Evolutionary conservation across 2,113 vertebrate species (phyloP).

Genomic region (Bos taurus): DNA sequence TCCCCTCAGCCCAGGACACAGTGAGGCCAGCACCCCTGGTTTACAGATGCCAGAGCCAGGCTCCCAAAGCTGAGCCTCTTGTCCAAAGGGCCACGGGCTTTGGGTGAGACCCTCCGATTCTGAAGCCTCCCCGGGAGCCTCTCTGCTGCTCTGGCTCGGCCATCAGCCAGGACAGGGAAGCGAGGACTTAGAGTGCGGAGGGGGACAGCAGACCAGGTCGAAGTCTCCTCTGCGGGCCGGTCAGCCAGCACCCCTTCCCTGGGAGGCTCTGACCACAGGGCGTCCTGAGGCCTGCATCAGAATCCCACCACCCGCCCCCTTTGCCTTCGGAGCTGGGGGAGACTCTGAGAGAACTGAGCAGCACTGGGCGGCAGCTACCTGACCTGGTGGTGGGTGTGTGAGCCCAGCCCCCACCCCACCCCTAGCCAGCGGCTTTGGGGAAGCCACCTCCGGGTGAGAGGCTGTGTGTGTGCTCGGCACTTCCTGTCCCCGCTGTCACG

Average conservation of each 20-base stretch:
- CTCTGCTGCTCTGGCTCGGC: neutral
- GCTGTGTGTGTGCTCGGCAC: neutral
- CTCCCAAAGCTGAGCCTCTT: neutral
- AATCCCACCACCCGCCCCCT: neutral
- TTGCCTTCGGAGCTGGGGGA: neutral
- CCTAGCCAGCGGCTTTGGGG: accelerated
- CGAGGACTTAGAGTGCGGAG: neutral
- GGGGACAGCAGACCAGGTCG: neutral
- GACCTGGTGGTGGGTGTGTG: accelerated
- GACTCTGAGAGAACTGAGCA: neutral
- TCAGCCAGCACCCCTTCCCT: neutral
- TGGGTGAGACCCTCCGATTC: accelerated
- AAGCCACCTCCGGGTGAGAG: accelerated
- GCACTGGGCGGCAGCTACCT: accelerated
- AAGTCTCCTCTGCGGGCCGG: neutral
- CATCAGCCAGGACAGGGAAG: neutral
- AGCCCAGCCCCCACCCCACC: neutral
- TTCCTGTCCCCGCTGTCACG: neutral
- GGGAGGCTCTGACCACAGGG: neutral
- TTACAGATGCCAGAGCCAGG: neutral
- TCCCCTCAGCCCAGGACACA: neutral
- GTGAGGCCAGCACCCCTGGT: accelerated
- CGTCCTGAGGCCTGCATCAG: accelerated
- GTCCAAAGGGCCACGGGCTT: neutral
- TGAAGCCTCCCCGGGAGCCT: neutral